A percentile compares a stretch with the other conserved stretches of the same genome.
Conservation (phyloP, 2,113 vertebrate genomes). For the Acrocephalus arundinaceus region DNA sequence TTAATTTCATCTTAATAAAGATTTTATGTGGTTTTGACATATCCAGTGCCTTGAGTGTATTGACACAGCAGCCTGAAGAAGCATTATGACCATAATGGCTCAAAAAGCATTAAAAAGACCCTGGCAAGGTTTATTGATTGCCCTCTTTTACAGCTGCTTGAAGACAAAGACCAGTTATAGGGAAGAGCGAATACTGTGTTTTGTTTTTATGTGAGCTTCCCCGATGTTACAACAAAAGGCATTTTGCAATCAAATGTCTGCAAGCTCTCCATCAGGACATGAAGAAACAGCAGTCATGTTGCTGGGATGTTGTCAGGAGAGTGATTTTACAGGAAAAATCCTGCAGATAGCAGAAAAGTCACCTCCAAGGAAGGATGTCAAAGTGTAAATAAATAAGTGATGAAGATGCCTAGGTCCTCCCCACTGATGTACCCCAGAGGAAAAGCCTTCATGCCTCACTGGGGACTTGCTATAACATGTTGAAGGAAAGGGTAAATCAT, state of each 20-base stretch:
- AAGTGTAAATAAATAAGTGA: not conserved
- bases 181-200: not conserved
- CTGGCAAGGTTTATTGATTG: constrained; percentile 23
- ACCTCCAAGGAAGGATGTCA: not conserved
- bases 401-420: not conserved
- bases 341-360: not conserved
- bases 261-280: not conserved
- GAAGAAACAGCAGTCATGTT: not conserved
- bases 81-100: constrained; percentile 11
- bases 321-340: not conserved
- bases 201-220: not conserved
- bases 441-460: not conserved
- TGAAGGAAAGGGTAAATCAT: not conserved
- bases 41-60: constrained; percentile 16
- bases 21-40: constrained; percentile 55
- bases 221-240: not conserved
- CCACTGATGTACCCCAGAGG: not conserved
- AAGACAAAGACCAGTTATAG: not conserved
- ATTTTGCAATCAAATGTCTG: not conserved
- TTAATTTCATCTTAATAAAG: constrained; percentile 59
- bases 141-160: not conserved
- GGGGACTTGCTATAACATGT: accelerated
- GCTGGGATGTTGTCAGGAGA: not conserved
- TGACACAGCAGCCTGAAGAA: constrained; percentile 3
- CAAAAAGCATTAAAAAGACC: constrained; percentile 8